Base-by-base conservation (phyloP, 2,113 vertebrate species). In the Climacteris rufus region DNA sequence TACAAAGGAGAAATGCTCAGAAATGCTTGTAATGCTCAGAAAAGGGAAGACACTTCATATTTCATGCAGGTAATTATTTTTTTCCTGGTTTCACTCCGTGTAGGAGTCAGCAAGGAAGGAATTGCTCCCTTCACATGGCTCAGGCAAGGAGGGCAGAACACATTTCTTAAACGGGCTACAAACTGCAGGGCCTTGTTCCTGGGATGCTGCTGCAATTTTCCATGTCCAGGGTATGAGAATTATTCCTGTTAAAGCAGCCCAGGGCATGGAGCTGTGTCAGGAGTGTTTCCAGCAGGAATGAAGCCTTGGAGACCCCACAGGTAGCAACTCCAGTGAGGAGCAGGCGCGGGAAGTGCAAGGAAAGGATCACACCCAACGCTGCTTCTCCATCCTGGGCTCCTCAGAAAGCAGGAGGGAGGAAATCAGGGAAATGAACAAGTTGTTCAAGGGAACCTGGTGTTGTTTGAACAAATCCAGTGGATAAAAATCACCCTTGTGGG, bases 21-120 rank as follows among this genome's bases (percentile, higher is more conserved):
- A 79, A 89, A 76, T 35, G 11, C 40, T 84, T 37, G 61, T 56
- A 57, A 30, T 40, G 47, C 52, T 90, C 50, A 81, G 64, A 40
- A 64, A 79, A 93, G 47, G 44, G 39, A 68, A 88, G 83, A 49
- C 52, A n/a, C 35, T 87, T 80, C 72, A 52, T 93, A 71, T 94
- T 94, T 90, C 76, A 83, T 60, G n/a, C 66, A 78, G 39, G 8
- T 81, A 77, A 83, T 94, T 92, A 83, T 64, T 83, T 85, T 80
- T 24, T 80, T 56, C n/a, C 28, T 47, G 15, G 10, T 66, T 83
- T 88, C 39, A 13, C 18, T 66, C 33, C 44, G 71, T 18, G 37
- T 33, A 44, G 52, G 52, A 94, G 15, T 56, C 35, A 63, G 39
- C 39, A 49, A 44, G 69, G 76, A 81, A 83, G 44, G 35, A 86